These are phyloP conservation scores for Xerus inauris DNA, from an alignment of 2,113 vertebrate species.

Conservation along the genomic window DNA sequence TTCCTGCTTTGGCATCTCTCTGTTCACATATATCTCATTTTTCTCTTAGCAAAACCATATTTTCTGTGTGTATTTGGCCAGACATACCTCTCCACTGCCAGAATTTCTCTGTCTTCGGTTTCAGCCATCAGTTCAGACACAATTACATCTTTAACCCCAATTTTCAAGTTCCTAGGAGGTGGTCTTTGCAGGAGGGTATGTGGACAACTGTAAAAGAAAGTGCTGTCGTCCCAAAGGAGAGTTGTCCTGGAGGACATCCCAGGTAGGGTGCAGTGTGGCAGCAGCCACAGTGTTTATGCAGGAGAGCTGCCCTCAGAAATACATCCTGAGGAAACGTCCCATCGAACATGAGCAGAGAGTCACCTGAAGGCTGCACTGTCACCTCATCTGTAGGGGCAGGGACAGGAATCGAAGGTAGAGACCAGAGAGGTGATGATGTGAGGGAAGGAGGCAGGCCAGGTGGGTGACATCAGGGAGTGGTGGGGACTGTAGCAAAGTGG, in stretches of 20 bases:
- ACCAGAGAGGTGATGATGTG: neutral
- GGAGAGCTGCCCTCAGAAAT: neutral
- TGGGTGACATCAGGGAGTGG: neutral
- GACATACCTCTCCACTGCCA: neutral
- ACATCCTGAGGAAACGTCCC: neutral
- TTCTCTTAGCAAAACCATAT: neutral
- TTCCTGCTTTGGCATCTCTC: neutral
- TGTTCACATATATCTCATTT: neutral
- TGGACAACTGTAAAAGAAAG: neutral
- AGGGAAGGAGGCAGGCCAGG: accelerated
- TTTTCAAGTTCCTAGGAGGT: neutral
- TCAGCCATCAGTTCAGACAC: neutral
- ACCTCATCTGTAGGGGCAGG: neutral
- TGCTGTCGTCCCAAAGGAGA: neutral
- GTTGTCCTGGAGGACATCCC: neutral
- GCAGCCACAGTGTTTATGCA: neutral
- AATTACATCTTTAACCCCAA: neutral
- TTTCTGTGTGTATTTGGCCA: neutral
- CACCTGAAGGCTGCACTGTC: too few species aligned
- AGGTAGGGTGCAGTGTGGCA: neutral
- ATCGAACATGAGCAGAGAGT: neutral
- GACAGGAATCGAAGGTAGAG: neutral
- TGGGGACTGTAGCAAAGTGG: neutral
- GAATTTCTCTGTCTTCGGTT: neutral
- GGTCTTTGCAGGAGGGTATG: neutral